Base-by-base conservation (phyloP, 2,888 invertebrate genomes). In the Lycophotia porphyrea region DNA sequence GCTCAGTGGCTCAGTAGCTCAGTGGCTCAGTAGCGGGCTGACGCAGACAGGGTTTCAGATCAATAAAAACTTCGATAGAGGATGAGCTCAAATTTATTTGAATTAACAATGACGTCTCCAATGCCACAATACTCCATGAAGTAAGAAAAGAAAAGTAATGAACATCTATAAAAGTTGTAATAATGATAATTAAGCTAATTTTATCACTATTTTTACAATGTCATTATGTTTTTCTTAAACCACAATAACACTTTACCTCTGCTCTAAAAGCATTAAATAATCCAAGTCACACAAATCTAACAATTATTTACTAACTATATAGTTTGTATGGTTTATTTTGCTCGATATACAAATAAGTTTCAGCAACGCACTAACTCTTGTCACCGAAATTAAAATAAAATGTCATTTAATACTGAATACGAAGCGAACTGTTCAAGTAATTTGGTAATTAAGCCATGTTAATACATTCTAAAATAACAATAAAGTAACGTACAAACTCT, bases 141-240 rank as follows among this genome's bases (percentile, higher is more conserved):
- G 95, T 95, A 95, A 96, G 95, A 95, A 96, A 95, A 94, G 94
- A 94, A 95, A 96, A 95, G 93, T 93, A 95, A 95, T 95, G 96
- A 96, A 96, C 96, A 96, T 96, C 96, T 96, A 96, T 96, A 96
- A 96, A 96, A 96, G 95, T 96, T 95, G 95, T 95, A 96, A 96
- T 96, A 96, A 96, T 95, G 93, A 95, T 95, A 96, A 95, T 96
- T 96, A 96, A 95, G 95, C 96, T 96, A 96, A 95, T 93, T 94
- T 96, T 96, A 96, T 94, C 93, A 96, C 96, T 96, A 96, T 96
- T 96, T 96, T 93, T 96, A 96, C 96, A 96, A 96, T 96, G 96
- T 96, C 96, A 96, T 96, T 95, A 96, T 96, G 96, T 96, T 95
- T 94, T 94, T 93, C 95, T 95, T 96, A 95, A 95, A 95, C 95